Conservation (phyloP, 2,888 invertebrate genomes). For the Xestia rhomboidea region DNA sequence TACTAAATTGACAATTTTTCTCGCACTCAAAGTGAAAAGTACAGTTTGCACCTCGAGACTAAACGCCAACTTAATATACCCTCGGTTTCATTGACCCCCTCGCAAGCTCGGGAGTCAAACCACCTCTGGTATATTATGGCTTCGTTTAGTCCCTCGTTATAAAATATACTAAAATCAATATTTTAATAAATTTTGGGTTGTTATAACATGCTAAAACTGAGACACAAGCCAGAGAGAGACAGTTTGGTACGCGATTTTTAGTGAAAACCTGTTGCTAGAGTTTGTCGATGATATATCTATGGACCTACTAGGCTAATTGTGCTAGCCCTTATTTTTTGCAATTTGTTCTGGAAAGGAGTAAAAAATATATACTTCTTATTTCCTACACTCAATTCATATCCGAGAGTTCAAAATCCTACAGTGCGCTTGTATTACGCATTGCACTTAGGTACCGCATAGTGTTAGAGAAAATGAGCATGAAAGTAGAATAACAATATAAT, state of each 20-base stretch:
- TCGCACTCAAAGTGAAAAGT: too few species aligned
- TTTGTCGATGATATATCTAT: background rate
- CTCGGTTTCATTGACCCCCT: too few species aligned
- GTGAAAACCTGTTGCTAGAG: slow-evolving; percentile 4
- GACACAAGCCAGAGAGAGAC: background rate
- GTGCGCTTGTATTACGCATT: background rate
- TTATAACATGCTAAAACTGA: background rate
- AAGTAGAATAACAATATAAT: slow-evolving; percentile 7
- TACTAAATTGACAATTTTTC: too few species aligned
- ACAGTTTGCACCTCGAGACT: too few species aligned
- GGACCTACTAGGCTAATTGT: background rate
- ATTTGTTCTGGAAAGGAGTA: background rate
- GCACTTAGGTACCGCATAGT: background rate
- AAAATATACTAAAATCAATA: background rate
- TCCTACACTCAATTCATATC: background rate
- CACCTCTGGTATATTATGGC: too few species aligned
- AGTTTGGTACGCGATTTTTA: background rate
- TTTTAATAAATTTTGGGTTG: background rate
- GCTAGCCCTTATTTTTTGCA: background rate
- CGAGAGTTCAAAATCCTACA: background rate
- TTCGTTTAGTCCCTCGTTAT: too few species aligned
- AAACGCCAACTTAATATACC: too few species aligned
- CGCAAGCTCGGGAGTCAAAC: too few species aligned
- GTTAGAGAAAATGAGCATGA: background rate
- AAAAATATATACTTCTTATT: background rate